These are phyloP conservation scores for Bombus superbus DNA, from an alignment of 1,140 invertebrate genomes.

Conservation along the genomic window DNA sequence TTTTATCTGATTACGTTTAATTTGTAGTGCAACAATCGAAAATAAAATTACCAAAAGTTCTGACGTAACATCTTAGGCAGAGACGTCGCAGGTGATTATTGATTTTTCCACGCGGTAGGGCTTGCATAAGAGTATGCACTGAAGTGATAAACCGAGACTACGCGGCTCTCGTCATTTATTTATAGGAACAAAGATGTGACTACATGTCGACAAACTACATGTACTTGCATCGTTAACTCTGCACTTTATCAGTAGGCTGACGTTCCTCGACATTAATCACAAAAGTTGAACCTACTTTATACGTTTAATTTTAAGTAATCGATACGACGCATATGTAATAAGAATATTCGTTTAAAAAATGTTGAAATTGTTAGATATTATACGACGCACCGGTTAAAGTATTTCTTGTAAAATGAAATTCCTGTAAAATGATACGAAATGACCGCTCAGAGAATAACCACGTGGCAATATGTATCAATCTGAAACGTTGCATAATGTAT, in stretches of 20 bases:
- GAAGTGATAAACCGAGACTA: conserved; percentile 20
- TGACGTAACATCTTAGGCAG: conserved; percentile 26
- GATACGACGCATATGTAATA: not conserved
- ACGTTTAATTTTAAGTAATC: not conserved
- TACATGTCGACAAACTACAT: not conserved
- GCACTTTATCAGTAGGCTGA: not conserved
- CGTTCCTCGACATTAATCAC: not conserved
- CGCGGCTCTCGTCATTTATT: conserved; percentile 32
- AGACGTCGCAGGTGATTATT: conserved; percentile 64
- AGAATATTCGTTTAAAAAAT: not conserved
- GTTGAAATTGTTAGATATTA: not conserved
- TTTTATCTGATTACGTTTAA: not conserved
- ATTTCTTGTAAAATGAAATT: too few species aligned
- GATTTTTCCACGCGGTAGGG: conserved; percentile 60
- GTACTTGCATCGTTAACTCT: conserved; percentile 6
- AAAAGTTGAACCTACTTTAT: not conserved
- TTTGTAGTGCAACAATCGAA: not conserved
- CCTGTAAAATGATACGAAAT: not conserved
- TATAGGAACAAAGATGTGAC: conserved; percentile 29
- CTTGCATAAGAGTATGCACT: conserved; percentile 61
- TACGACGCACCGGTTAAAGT: not conserved
- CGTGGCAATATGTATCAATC: not conserved
- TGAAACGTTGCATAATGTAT: conserved; percentile 15
- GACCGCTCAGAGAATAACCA: not conserved
- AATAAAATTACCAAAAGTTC: not conserved